Base-by-base conservation (phyloP, 2,888 invertebrate species). In the Teleogryllus oceanicus region DNA sequence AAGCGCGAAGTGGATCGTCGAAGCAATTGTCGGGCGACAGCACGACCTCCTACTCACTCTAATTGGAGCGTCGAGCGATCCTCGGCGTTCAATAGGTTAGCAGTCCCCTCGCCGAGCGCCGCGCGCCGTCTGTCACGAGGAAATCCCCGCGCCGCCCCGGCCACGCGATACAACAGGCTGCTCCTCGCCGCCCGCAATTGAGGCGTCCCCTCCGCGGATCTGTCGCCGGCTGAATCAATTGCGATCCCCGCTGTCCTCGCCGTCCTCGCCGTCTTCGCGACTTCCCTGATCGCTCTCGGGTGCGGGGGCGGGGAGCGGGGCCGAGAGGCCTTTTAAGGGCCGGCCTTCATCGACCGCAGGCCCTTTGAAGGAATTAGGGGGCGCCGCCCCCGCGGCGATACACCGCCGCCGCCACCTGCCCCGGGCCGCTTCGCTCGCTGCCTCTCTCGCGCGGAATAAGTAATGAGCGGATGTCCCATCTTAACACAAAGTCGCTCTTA, bases 161-260 rank as follows among this genome's bases (percentile, higher is more conserved):
- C 37, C 37, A 8, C 37, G 37, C 37, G 37, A 37, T 37, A 37
- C 37, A 37, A 37, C 37, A 37, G 37, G 37, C 37, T 37, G 37
- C 37, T 37, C 37, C 8, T 4, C 37, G 37, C 37, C 2, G 37
- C 37, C 37, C 37, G 5, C 37, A 37, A 37, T 37, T 37, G 37
- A 37, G 37, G 37, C 37, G 37, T 37, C 37, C 37, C 37, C 37
- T 37, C 37, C 37, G 37, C 37, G 37, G 37, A 37, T 37, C 37
- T 37, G 37, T 37, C 37, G 90, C 89, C 84, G 89, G 87, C 86
- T 89, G 89, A 81, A 90, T 89, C 85, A 89, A 90, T 85, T 89
- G 87, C 85, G 88, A 88, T 84, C 88, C 89, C 84, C 90, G 90
- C 90, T 78, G 81, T 89, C 85, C 88, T 89, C 82, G 87, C 89